These are phyloP conservation scores for Coracias cyanogaster DNA, from an alignment of 2,797 vertebrate genomes.

Conservation along the genomic window DNA sequence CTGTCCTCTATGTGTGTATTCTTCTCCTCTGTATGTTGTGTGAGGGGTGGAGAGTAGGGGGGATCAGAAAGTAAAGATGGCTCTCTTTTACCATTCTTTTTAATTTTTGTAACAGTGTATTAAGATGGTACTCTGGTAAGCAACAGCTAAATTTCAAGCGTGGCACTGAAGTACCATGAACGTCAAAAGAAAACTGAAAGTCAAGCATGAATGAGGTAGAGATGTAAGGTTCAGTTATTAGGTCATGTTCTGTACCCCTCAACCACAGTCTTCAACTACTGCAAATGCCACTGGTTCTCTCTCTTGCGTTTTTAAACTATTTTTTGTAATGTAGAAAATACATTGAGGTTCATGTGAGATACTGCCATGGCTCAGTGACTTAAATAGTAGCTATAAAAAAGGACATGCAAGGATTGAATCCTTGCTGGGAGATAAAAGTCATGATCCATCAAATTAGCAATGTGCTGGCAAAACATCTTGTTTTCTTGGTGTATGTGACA, in stretches of 20 bases:
- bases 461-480: conserved; percentile 16
- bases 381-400: neutral
- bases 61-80: neutral
- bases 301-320: neutral
- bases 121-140: neutral
- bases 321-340: neutral
- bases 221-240: neutral
- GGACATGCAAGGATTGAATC: neutral
- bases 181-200: neutral
- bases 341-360: neutral
- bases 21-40: neutral
- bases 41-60: neutral
- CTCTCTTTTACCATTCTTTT: neutral
- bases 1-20: neutral
- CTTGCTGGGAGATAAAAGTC: neutral
- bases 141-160: neutral
- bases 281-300: neutral
- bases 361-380: neutral
- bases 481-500: conserved; percentile 1
- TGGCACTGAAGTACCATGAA: neutral
- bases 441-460: neutral
- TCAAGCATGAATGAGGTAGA: neutral
- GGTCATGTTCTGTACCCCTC: neutral
- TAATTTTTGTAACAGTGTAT: neutral
- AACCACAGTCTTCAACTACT: neutral